Base-by-base conservation (phyloP, 2,797 vertebrate genomes). In the Myotis myotis region DNA sequence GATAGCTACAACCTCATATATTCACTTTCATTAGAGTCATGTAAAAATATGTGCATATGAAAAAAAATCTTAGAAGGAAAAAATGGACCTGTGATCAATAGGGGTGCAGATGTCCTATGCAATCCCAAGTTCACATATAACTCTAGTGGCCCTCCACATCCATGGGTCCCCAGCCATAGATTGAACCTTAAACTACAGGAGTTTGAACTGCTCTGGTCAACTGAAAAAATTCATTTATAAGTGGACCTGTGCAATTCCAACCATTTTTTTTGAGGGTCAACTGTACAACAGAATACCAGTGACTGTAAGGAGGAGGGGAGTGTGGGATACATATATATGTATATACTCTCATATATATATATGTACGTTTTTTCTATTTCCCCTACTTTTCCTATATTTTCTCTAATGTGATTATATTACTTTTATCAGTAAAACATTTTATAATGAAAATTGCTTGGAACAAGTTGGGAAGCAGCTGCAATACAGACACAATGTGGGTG, bases 1-100 rank as follows among this genome's bases (percentile, higher is more conserved):
- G 16, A 11, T 96, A 64, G 19, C 49, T 89, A 38, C 30, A 81
- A 44, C 33, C 51, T 87, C 74, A 49, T 75, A 80, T 4, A 68
- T 82, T 96, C 22, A 36, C 64, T 85, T 38, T 51, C 11, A 72
- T 88, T 75, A 60, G 57, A 60, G 57, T 28, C 57, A 11, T 49
- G 8, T 72, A 76, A 93, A 82, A 82, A 87, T 87, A 64, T 36
- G 25, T 64, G 25, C 76, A 33, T 44, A 51, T 70, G 81, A 93
- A 89, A 83, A 86, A 90, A 74, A 75, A 44, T 71, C 79, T 72
- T 90, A 66, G 72, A 91, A 70, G 13, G 23, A 92, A 89, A 89
- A 80, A 68, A 28, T 25, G 1, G 1, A 60, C 55, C 38, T 20
- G 25, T 60, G 25, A 62, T 30, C 25, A 81, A 30, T 9, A 33